Base-by-base conservation (phyloP, 2,888 invertebrate genomes). In the Sminthurinus aureus region DNA sequence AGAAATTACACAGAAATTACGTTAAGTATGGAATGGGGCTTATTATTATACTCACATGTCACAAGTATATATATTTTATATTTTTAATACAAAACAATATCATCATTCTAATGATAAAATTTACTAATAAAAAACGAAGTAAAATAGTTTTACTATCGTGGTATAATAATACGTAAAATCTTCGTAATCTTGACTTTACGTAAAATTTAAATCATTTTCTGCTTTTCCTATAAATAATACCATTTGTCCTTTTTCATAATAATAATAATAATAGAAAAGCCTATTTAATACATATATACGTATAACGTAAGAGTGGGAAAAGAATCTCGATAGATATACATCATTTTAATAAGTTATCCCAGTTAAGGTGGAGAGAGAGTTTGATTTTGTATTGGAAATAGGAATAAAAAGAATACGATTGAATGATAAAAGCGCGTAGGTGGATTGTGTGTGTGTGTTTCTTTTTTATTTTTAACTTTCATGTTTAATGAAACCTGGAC, bases 401-500 rank as follows among this genome's bases (percentile, higher is more conserved):
- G 15, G 11, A 71, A 71, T 26, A 71, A 71, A 71, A 71, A 26
- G 9, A 24, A 26, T 8, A n/a, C 15, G n/a, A 64, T 20, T 20
- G 67, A 67, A 67, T 67, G 15, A 64, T 69, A 69, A 69, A 58
- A 58, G 58, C 15, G 58, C 58, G 58, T 18, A 58, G 18, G 58
- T 58, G 15, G 13, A 58, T 0, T 6, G 2, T 13, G 2, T 58
- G 18, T 6, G 2, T 13, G 2, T 58, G 18, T 58, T 58, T 15
- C 9, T 4, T n/a, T 64, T 15, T n/a, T 18, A 0, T 26, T 58
- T 18, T 83, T 74, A 83, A 9, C 38, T 58, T 67, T 83, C 83
- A 79, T 74, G 83, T 71, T 83, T 83, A 15, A 83, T 78, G 8
- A 51, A n/a, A 18, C 79, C 79, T 15, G 80, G 71, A 58, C 83